Conservation (phyloP, 2,113 vertebrate species). For the Ctenodactylus gundi region DNA sequence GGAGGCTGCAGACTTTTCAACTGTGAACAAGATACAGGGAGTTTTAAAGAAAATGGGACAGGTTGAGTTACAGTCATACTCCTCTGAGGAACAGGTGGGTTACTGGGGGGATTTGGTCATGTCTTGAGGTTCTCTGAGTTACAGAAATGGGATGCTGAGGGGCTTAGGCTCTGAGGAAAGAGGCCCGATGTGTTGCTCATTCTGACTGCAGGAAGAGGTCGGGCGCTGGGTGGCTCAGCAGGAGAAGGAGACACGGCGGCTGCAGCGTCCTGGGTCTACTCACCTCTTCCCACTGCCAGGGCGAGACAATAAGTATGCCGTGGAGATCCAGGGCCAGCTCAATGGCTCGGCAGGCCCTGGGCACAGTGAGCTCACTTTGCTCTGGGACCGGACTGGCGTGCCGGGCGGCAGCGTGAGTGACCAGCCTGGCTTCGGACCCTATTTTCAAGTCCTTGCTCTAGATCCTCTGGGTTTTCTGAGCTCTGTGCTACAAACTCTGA, state of each 20-base stretch:
- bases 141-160: neutral
- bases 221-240: slow-evolving; percentile 92
- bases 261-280: slow-evolving; percentile 87
- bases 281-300: slow-evolving; percentile 90
- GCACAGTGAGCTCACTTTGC: slow-evolving; percentile 92
- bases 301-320: slow-evolving; percentile 90
- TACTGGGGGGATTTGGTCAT: neutral
- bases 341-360: slow-evolving; percentile 92
- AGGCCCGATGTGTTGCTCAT: neutral
- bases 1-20: neutral
- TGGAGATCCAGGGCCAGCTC: slow-evolving; percentile 92
- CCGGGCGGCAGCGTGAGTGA: slow-evolving; percentile 91
- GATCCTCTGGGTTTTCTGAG: neutral
- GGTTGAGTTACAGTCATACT: neutral
- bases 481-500: neutral
- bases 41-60: neutral
- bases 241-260: slow-evolving; percentile 88
- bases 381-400: slow-evolving; percentile 91
- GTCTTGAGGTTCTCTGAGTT: neutral
- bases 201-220: slow-evolving; percentile 86
- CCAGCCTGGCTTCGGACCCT: neutral
- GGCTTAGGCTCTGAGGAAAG: neutral
- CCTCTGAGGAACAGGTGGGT: neutral
- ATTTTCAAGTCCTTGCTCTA: neutral
- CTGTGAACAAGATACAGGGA: neutral